A percentile compares a stretch with the other conserved stretches of the same genome.
Evolutionary conservation across 2,797 vertebrate genomes (phyloP).

Genomic region (Eutrigla gurnardus): DNA sequence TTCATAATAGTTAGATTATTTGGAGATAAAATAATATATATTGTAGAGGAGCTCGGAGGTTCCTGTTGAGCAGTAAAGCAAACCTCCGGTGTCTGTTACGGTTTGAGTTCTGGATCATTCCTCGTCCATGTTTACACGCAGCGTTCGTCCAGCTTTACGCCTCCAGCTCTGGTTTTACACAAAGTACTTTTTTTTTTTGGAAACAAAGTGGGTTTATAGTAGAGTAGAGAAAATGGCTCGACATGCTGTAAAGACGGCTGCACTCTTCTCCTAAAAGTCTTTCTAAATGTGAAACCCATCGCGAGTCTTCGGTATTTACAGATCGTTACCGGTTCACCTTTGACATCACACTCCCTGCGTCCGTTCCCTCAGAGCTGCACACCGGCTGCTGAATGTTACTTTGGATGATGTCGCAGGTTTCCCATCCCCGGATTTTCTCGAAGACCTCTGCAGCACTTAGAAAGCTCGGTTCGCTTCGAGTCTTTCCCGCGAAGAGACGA

Average conservation of each 20-base stretch:
- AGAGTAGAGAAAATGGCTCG: constrained; percentile 37
- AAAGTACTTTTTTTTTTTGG: constrained; percentile 13
- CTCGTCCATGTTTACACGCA: constrained; percentile 41
- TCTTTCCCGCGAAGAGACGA: constrained; percentile 17
- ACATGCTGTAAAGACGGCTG: constrained; percentile 25
- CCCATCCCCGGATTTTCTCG: background rate
- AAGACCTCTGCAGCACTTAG: constrained; percentile 40
- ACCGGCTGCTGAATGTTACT: constrained; percentile 35
- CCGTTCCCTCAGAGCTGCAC: constrained; percentile 10
- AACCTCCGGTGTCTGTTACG: constrained; percentile 7
- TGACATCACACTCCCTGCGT: background rate
- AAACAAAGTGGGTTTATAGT: constrained; percentile 19
- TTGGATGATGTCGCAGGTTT: constrained; percentile 23
- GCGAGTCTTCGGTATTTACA: constrained; percentile 26
- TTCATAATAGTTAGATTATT: background rate
- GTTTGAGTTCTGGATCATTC: constrained; percentile 31
- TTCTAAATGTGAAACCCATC: constrained; percentile 25
- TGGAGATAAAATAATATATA: background rate
- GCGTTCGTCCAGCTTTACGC: constrained; percentile 8
- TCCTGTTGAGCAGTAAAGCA: constrained; percentile 6
- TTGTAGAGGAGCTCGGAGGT: background rate
- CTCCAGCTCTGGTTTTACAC: constrained; percentile 16
- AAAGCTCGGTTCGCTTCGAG: constrained; percentile 4
- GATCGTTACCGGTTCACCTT: constrained; percentile 16
- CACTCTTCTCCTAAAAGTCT: constrained; percentile 18